Percentiles rank a stretch among this genome's conserved stretches.
Evolutionary conservation across 2,113 vertebrate species (phyloP).

Genomic region (Lasiurus borealis): DNA sequence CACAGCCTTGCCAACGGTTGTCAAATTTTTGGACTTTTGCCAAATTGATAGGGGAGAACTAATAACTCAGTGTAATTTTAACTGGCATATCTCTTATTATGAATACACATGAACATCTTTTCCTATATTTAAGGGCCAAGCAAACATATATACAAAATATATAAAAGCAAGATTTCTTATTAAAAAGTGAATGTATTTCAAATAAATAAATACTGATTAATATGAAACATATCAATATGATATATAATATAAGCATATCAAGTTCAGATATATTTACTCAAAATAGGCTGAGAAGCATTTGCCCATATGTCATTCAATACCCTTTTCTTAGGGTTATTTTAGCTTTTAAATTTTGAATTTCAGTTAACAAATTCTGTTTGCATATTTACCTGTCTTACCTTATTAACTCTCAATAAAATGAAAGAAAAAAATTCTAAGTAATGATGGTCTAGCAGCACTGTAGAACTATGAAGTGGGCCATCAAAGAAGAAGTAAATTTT

Average conservation of each 20-base stretch:
- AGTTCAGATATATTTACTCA: conserved; percentile 61
- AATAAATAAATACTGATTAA: conserved; percentile 56
- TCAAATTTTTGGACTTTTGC: conserved; percentile 68
- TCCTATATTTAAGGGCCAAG: conserved; percentile 56
- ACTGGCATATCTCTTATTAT: conserved; percentile 66
- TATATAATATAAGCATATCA: background rate
- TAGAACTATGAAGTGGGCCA: background rate
- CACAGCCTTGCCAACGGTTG: conserved; percentile 66
- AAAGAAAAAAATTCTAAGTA: conserved; percentile 61
- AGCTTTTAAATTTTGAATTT: conserved; percentile 60
- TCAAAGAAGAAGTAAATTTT: background rate
- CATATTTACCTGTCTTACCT: background rate
- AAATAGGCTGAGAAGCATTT: conserved; percentile 52
- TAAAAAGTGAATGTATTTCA: conserved; percentile 57
- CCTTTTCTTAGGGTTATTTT: background rate
- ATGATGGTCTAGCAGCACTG: background rate
- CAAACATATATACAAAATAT: conserved; percentile 43
- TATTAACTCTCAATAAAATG: conserved; percentile 10
- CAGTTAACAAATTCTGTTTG: conserved; percentile 27
- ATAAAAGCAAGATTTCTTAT: conserved; percentile 50
- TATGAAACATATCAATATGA: conserved; percentile 52
- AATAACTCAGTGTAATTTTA: conserved; percentile 72
- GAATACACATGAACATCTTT: conserved; percentile 72
- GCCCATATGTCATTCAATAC: background rate
- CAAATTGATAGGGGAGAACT: conserved; percentile 62